These are phyloP conservation scores for Dichetophora obliterata DNA, from an alignment of 2,888 invertebrate genomes.

Conservation along the genomic window DNA sequence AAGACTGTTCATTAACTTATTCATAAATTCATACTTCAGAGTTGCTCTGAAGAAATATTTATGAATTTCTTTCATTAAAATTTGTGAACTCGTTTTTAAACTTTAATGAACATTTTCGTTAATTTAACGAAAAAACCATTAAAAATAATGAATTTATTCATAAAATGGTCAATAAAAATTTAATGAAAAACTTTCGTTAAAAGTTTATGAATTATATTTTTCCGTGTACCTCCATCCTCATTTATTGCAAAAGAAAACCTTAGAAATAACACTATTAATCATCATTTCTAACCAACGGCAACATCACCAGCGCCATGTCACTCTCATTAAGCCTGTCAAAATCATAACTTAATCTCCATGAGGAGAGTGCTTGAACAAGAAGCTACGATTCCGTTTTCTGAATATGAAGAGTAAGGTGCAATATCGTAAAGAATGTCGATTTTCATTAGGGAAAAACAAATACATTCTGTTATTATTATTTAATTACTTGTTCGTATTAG, in stretches of 20 bases:
- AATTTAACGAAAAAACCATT: too few species aligned
- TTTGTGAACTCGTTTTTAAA: too few species aligned
- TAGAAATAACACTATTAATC: slow-evolving; percentile 26
- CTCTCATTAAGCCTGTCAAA: slow-evolving; percentile 55
- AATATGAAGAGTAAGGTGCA: slow-evolving; percentile 47
- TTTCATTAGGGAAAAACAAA: slow-evolving; percentile 50
- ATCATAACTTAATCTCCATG: slow-evolving; percentile 47
- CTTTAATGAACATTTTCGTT: too few species aligned
- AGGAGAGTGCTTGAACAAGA: slow-evolving; percentile 25
- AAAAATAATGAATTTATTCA: too few species aligned
- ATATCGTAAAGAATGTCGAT: slow-evolving; percentile 53
- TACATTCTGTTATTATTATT: slow-evolving; percentile 43
- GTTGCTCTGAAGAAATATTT: too few species aligned
- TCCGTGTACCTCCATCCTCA: not conserved
- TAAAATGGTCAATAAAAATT: too few species aligned
- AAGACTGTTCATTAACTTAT: too few species aligned
- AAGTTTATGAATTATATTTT: too few species aligned
- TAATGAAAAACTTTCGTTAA: too few species aligned
- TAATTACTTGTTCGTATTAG: slow-evolving; percentile 44
- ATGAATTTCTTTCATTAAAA: too few species aligned
- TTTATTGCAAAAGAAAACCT: not conserved
- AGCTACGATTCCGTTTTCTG: too few species aligned
- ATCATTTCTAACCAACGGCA: slow-evolving; percentile 22
- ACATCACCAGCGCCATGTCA: slow-evolving; percentile 39
- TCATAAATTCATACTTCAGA: too few species aligned